phyloP scores from a whole-genome alignment of 2,888 invertebrate species.

The Lasioglossum malachurum region DNA sequence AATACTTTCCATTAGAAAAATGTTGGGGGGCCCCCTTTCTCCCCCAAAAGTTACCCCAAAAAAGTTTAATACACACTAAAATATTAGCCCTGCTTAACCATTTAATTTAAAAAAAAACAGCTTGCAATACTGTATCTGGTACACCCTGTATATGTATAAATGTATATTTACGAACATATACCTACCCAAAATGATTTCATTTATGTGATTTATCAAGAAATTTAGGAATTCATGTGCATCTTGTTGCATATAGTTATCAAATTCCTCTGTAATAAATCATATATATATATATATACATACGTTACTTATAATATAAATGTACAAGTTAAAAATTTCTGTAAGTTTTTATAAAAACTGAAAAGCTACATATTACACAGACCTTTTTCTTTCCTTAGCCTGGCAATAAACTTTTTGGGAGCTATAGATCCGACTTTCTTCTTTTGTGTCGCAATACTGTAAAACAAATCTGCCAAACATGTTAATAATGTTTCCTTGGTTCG shows the following conservation, averaged over 20 bases:
- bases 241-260: constrained; percentile 99
- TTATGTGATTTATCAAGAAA: constrained; percentile 99
- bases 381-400: constrained; percentile 98
- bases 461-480: constrained; percentile 99
- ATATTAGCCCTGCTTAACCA: too few species aligned
- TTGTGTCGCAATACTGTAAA: constrained; percentile 99
- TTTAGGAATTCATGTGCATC: constrained; percentile 99
- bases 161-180: constrained; percentile 10
- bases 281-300: background rate
- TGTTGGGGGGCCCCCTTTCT: too few species aligned
- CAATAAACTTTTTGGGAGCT: constrained; percentile 99
- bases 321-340: background rate
- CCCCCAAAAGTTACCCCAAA: too few species aligned
- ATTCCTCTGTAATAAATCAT: constrained; percentile 92
- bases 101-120: too few species aligned
- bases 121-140: too few species aligned
- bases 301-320: background rate
- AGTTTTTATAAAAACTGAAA: constrained; percentile 4
- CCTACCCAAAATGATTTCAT: constrained; percentile 98
- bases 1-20: too few species aligned
- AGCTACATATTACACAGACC: constrained; percentile 86
- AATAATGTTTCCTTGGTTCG: constrained; percentile 98
- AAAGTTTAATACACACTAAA: too few species aligned
- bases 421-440: constrained; percentile 99
- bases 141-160: background rate